A percentile compares a stretch with the other conserved stretches of the same genome.
phyloP scores from a whole-genome alignment of 30 jellyfish, hydroid and myxozoan species.

The Nemopilema nomurai region DNA sequence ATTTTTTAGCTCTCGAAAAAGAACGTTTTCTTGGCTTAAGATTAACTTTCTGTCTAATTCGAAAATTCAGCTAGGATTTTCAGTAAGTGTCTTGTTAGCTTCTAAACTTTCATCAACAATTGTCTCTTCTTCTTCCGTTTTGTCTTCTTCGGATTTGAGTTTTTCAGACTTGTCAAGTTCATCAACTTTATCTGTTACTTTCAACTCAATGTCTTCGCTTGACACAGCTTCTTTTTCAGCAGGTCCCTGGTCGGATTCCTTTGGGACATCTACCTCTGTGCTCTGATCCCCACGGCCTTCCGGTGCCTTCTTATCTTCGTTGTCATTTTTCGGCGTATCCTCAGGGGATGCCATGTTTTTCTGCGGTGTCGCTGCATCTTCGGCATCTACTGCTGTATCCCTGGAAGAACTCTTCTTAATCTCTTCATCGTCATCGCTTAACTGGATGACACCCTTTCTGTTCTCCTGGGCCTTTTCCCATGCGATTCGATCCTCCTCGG shows the following conservation, averaged over 20 bases:
- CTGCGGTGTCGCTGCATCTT: neutral
- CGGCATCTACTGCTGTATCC: neutral
- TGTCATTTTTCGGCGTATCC: neutral
- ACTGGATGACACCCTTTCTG: conserved; percentile 19
- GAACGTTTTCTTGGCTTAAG: neutral
- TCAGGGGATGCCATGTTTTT: neutral
- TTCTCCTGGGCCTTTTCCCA: conserved; percentile 68
- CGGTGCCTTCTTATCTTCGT: neutral
- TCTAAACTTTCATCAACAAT: conserved; percentile 46
- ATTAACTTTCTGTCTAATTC: neutral
- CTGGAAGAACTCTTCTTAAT: neutral
- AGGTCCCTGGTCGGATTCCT: conserved; percentile 31
- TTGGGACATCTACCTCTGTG: conserved; percentile 18
- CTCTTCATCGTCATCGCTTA: conserved; percentile 33
- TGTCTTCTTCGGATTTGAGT: conserved; percentile 5
- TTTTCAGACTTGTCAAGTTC: conserved; percentile 18
- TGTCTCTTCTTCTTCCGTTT: conserved; percentile 49
- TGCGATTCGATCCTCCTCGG: conserved; percentile 62
- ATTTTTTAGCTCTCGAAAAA: neutral
- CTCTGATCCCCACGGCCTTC: conserved; percentile 6
- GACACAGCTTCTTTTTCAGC: conserved; percentile 7
- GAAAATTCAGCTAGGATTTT: neutral
- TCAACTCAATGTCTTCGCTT: conserved; percentile 29
- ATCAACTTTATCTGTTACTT: neutral
- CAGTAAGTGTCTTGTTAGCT: conserved; percentile 15